phyloP scores from a whole-genome alignment of 2,888 invertebrate species.

The Julus scanicus region DNA sequence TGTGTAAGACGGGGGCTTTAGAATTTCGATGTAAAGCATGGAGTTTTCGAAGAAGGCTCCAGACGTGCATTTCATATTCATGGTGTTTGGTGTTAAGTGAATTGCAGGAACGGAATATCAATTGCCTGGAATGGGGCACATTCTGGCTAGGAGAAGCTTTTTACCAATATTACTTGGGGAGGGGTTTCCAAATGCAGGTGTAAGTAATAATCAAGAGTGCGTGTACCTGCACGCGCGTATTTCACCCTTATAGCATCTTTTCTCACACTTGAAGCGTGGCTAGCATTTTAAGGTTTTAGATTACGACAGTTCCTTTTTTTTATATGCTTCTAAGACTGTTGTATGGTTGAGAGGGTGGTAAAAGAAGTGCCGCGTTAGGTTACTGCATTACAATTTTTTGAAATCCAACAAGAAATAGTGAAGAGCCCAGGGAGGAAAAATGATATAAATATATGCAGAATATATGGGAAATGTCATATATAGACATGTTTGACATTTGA shows the following conservation, averaged over 20 bases:
- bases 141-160: background rate
- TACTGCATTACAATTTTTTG: background rate
- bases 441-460: too few relatives aligned
- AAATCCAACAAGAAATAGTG: background rate
- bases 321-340: background rate
- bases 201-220: constrained; percentile 25
- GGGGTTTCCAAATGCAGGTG: constrained; percentile 3
- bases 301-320: background rate
- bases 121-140: constrained; percentile 1
- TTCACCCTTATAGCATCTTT: constrained; percentile 4
- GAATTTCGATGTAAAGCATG: background rate
- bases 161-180: constrained; percentile 40
- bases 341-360: background rate
- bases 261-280: background rate
- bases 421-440: background rate
- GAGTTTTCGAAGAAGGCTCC: constrained; percentile 19
- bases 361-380: background rate
- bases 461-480: too few relatives aligned
- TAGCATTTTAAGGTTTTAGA: constrained; percentile 20
- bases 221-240: constrained; percentile 14
- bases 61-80: constrained; percentile 30
- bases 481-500: too few relatives aligned
- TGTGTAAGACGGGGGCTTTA: background rate
- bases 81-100: constrained; percentile 35
- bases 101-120: constrained; percentile 29